Evolutionary conservation across 2,888 invertebrate species (phyloP).

Genomic region (Pelosia muscerda): DNA sequence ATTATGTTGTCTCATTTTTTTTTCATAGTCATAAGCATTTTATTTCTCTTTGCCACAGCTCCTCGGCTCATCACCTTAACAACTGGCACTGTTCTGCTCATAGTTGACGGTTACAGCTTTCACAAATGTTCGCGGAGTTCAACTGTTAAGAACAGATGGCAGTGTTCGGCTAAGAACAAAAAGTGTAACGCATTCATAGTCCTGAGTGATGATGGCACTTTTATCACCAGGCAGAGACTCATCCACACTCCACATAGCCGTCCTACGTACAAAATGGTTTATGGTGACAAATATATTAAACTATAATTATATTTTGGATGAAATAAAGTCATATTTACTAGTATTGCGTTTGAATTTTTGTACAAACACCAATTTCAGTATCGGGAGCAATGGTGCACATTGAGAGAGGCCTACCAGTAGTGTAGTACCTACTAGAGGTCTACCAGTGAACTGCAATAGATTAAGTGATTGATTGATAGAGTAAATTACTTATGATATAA

Average conservation of each 20-base stretch:
- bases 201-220: slow-evolving; percentile 36
- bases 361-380: background rate
- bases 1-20: too few species aligned
- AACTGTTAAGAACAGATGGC: slow-evolving; percentile 39
- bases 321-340: background rate
- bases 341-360: background rate
- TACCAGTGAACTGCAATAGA: too few species aligned
- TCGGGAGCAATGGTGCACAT: too few species aligned
- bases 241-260: slow-evolving; percentile 25
- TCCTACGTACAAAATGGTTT: slow-evolving; percentile 20
- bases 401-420: too few species aligned
- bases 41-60: slow-evolving; percentile 13
- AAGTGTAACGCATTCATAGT: slow-evolving; percentile 37
- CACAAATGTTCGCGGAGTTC: slow-evolving; percentile 45
- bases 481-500: too few species aligned
- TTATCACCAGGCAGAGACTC: slow-evolving; percentile 12
- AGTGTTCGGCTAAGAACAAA: slow-evolving; percentile 50
- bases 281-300: slow-evolving; percentile 25
- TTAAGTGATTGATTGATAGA: too few species aligned
- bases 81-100: slow-evolving; percentile 45
- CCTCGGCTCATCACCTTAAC: slow-evolving; percentile 34
- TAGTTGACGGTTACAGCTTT: slow-evolving; percentile 49
- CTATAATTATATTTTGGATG: background rate
- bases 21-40: background rate
- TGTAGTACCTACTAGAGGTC: too few species aligned